Evolutionary conservation across 1,140 invertebrate genomes (phyloP).

Genomic region (Drosophila nebulosa): DNA sequence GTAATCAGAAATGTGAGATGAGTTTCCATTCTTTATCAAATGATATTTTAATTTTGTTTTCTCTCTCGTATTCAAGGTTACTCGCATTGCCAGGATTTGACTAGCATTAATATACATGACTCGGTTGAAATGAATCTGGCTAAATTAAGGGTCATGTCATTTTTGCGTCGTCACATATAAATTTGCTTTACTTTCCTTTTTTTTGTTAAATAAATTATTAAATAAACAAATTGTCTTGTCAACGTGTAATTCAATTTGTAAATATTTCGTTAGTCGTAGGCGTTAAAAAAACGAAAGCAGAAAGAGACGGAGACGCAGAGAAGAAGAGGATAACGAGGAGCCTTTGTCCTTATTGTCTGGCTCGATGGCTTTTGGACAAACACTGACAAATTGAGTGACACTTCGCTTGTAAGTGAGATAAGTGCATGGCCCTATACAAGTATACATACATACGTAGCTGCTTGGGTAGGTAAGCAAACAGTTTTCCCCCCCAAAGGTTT

Average conservation of each 20-base stretch:
- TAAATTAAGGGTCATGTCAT: conserved; percentile 70
- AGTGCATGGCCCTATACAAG: conserved; percentile 17
- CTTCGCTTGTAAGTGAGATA: conserved; percentile 51
- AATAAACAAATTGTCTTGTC: conserved; percentile 57
- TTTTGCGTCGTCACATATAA: conserved; percentile 58
- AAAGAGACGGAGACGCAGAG: neutral
- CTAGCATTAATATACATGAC: conserved; percentile 59
- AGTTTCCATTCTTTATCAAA: neutral
- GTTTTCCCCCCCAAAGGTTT: conserved; percentile 13
- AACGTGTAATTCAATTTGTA: conserved; percentile 44
- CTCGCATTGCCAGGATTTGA: conserved; percentile 65
- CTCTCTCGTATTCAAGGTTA: conserved; percentile 47
- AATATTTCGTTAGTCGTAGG: conserved; percentile 25
- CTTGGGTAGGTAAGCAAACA: conserved; percentile 21
- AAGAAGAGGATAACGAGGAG: neutral
- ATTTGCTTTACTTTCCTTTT: conserved; percentile 8
- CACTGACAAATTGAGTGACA: conserved; percentile 67
- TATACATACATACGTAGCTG: neutral
- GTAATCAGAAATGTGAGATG: conserved; percentile 33
- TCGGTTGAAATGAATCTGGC: conserved; percentile 68
- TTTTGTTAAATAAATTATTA: conserved; percentile 55
- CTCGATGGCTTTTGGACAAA: conserved; percentile 24
- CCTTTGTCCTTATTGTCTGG: conserved; percentile 7
- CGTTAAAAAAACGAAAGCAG: neutral
- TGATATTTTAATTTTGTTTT: conserved; percentile 22